Evolutionary conservation across 2,888 invertebrate genomes (phyloP), one percentile per base, ranked within the genome.

Genomic region (Colostygia pectinataria): DNA sequence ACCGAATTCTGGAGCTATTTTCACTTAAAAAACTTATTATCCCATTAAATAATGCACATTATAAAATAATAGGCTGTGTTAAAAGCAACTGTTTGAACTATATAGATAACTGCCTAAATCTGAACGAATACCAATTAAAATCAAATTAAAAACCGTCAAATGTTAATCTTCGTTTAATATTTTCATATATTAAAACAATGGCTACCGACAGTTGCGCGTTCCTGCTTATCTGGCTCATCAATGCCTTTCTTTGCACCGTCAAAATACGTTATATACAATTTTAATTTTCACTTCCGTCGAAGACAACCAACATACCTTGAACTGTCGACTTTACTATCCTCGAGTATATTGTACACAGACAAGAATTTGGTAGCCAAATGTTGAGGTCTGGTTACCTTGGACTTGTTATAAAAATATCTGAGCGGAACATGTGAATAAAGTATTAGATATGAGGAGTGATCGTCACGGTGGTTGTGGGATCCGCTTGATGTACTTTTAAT

Each of bases 111-210:
- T 31, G 20, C 6, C 12, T 14, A 23, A 28, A 33, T 33, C 14
- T 23, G 9, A 33, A 45, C 20, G 12, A 20, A 28, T 31, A 66
- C 68, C 73, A 83, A 86, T 86, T 85, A 83, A 77, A 82, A 77
- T 65, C 71, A 71, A 81, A 83, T 83, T 80, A 78, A 62, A 74
- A 73, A 71, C 80, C 74, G 73, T 77, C 73, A 75, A 56, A 71
- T 75, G 80, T 75, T 79, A 82, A 78, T 79, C 77, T 68, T 66
- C 39, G 29, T 67, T 71, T 72, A 77, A 80, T 75, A 79, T 83
- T 82, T 80, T 85, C 86, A 79, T 86, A 86, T 82, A 74, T 75
- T 80, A 79, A 84, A 83, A 89, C 88, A 89, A 88, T 89, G 78
- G 88, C 82, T 79, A 81, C 80, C 77, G 76, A 74, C 84, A 76